phyloP scores from a whole-genome alignment of 2,797 vertebrate genomes.

The Sebastes jordani region DNA sequence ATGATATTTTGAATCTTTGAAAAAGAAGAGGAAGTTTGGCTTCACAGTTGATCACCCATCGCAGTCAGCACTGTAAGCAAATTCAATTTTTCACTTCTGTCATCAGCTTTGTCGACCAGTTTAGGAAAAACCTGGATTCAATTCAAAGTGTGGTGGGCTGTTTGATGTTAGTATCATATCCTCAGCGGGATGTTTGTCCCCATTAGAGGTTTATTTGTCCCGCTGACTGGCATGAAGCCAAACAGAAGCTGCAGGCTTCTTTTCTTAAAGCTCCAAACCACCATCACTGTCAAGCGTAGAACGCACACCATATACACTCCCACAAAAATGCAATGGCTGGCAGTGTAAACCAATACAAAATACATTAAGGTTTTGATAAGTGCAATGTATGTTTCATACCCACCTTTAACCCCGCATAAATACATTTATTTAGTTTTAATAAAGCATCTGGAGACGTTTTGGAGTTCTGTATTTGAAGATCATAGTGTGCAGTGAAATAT shows the following conservation, averaged over 20 bases:
- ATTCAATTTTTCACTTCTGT: slow-evolving; percentile 32
- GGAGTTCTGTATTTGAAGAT: not conserved
- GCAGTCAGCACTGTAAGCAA: slow-evolving; percentile 15
- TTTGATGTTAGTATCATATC: slow-evolving; percentile 57
- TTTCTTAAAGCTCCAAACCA: slow-evolving; percentile 41
- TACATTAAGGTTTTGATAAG: not conserved
- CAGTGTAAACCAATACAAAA: not conserved
- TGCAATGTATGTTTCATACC: not conserved
- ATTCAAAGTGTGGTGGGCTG: slow-evolving; percentile 50
- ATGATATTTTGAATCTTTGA: not conserved
- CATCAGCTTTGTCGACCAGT: slow-evolving; percentile 38
- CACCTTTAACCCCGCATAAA: not conserved
- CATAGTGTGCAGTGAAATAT: not conserved
- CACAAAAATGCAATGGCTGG: not conserved
- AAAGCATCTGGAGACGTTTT: not conserved
- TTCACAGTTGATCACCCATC: not conserved
- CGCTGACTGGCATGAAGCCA: slow-evolving; percentile 46
- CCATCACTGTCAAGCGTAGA: slow-evolving; percentile 15
- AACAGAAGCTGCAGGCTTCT: slow-evolving; percentile 39
- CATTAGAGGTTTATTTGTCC: slow-evolving; percentile 67
- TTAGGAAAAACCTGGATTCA: slow-evolving; percentile 38
- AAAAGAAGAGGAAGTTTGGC: not conserved
- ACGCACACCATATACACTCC: not conserved
- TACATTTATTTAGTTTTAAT: not conserved
- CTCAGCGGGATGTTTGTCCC: slow-evolving; percentile 66